Evolutionary conservation across 2,113 vertebrate genomes (phyloP).

Genomic region (Anas platyrhynchos): DNA sequence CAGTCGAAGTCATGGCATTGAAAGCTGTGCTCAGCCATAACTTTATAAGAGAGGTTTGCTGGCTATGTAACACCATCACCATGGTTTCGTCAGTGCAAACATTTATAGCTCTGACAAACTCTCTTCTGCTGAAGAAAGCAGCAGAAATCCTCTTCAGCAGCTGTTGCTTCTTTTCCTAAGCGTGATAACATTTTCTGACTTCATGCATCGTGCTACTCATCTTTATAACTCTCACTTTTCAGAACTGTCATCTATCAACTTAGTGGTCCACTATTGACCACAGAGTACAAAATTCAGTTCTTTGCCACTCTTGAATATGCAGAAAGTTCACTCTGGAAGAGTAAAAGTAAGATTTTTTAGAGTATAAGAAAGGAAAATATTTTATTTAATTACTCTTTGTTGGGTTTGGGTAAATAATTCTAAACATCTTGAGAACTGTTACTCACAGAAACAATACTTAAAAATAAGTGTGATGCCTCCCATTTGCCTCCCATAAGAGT

Average conservation of each 20-base stretch:
- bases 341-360: neutral
- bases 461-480: neutral
- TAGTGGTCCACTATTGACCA: neutral
- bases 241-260: neutral
- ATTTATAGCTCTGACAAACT: neutral
- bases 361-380: neutral
- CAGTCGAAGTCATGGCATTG: neutral
- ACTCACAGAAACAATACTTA: neutral
- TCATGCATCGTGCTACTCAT: neutral
- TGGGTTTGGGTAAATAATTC: neutral
- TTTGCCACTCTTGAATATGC: neutral
- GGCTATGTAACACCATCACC: neutral
- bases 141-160: neutral
- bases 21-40: neutral
- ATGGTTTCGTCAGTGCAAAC: neutral
- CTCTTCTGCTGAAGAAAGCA: neutral
- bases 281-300: neutral
- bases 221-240: neutral
- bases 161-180: neutral
- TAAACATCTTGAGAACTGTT: neutral
- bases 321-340: neutral
- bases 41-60: neutral
- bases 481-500: neutral
- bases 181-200: neutral
- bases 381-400: neutral